A percentile compares a stretch with the other conserved stretches of the same genome.
Evolutionary conservation across 2,888 invertebrate species (phyloP).

Genomic region (Tipula helvola): DNA sequence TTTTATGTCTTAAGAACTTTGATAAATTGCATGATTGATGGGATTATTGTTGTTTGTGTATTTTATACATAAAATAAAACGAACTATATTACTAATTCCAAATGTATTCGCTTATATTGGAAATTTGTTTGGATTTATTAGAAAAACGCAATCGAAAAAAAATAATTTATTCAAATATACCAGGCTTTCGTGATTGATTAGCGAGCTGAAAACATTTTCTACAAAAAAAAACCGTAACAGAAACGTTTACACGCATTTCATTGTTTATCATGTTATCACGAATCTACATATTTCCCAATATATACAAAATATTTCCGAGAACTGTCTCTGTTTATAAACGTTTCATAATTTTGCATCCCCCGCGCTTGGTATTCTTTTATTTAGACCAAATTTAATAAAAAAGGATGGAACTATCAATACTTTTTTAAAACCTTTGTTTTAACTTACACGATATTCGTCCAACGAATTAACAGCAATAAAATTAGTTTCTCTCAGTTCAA

Average conservation of each 20-base stretch:
- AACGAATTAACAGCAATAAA: too few species aligned
- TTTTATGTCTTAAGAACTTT: background rate
- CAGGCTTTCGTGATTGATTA: background rate
- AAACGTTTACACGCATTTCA: background rate
- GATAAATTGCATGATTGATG: background rate
- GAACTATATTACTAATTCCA: background rate
- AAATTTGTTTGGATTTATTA: background rate
- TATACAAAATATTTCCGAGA: background rate
- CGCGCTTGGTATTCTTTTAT: background rate
- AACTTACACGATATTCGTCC: too few species aligned
- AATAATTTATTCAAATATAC: background rate
- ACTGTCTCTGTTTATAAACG: background rate
- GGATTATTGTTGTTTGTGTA: background rate
- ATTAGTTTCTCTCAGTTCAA: too few species aligned
- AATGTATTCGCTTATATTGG: background rate
- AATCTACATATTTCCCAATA: background rate
- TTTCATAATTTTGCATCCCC: background rate
- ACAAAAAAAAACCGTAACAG: background rate
- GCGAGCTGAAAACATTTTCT: background rate
- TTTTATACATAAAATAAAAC: background rate
- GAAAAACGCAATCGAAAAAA: background rate
- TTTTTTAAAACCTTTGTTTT: too few species aligned
- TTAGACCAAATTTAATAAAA: background rate
- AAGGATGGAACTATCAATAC: background rate
- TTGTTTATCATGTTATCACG: background rate